Evolutionary conservation across 2,888 invertebrate species (phyloP), one percentile per base, ranked within the genome.

Genomic region (Cryptosula pallasiana): DNA sequence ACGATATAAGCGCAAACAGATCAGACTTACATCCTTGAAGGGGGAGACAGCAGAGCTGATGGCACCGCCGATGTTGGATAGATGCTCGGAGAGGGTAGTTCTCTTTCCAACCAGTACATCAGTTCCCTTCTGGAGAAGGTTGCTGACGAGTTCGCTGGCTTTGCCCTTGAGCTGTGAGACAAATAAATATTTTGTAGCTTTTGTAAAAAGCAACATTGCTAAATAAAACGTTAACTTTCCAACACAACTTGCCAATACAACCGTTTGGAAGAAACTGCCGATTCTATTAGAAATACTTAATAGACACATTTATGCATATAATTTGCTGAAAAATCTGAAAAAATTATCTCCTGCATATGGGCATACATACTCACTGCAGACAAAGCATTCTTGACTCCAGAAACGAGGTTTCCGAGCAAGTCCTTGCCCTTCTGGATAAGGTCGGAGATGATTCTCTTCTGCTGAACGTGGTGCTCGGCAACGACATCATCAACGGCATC

Each of bases 401-500:
- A 13, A 13, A 63, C 63, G 27, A 32, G 29, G 2, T 27, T 32
- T 16, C 5, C 13, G 3, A 63, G 9, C 13, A 32, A 16, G 9
- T 63, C 63, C 27, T 63, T 63, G 20, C 32, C 63, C 32, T 63
- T 63, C 63, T 63, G 63, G 13, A 63, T 20, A 13, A 34, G 29
- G 27, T 63, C 63, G 32, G 5, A 13, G 9, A 63, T 16, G 32
- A 63, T 32, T 63, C 63, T 63, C 63, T 63, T 63, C 9, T 63
- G 63, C n/a, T 32, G 29, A 16, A 25, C 32, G 5, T 32, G 20
- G 63, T 63, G 63, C 13, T 25, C 63, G n/a, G 27, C 63, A 3
- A 63, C 63, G n/a, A 32, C 32, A 63, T 27, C 63, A 63, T 63
- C 63, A 63, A 63, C 63, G 16, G 63, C 63, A 9, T 63, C 27